Percentiles rank a stretch among this genome's conserved stretches.
These are phyloP conservation scores for Bactericera cockerelli DNA, from an alignment of 1,140 invertebrate genomes.

Conservation along the genomic window DNA sequence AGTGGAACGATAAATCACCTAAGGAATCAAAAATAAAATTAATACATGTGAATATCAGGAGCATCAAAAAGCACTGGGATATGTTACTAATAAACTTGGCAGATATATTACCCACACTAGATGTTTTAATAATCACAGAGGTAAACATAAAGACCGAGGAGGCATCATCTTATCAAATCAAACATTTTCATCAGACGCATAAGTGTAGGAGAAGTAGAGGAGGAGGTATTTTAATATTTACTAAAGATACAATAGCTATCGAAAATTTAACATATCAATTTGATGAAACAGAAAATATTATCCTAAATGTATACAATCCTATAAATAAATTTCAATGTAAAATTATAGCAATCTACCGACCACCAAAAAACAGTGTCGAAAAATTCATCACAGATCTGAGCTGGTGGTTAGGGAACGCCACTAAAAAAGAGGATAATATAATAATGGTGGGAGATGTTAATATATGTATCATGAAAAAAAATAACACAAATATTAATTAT, in stretches of 20 bases:
- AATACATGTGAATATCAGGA: neutral
- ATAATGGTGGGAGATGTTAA: neutral
- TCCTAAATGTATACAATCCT: neutral
- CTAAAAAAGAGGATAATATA: neutral
- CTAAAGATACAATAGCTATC: neutral
- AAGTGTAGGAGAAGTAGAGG: neutral
- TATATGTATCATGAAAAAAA: neutral
- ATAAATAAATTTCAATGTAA: neutral
- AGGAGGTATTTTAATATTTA: neutral
- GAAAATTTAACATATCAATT: neutral
- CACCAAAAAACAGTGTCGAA: neutral
- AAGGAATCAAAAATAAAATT: neutral
- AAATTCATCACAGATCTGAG: neutral
- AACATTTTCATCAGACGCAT: neutral
- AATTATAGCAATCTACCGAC: neutral
- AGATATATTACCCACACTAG: neutral
- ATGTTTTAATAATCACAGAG: neutral
- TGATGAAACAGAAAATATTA: neutral
- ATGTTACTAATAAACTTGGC: neutral
- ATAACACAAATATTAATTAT: neutral
- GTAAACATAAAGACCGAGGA: neutral
- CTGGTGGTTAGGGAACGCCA: neutral
- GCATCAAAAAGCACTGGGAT: neutral
- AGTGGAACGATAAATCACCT: neutral
- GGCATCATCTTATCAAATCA: neutral